Conservation (phyloP, 1,140 invertebrate genomes). For the Steinernema feltiae region DNA sequence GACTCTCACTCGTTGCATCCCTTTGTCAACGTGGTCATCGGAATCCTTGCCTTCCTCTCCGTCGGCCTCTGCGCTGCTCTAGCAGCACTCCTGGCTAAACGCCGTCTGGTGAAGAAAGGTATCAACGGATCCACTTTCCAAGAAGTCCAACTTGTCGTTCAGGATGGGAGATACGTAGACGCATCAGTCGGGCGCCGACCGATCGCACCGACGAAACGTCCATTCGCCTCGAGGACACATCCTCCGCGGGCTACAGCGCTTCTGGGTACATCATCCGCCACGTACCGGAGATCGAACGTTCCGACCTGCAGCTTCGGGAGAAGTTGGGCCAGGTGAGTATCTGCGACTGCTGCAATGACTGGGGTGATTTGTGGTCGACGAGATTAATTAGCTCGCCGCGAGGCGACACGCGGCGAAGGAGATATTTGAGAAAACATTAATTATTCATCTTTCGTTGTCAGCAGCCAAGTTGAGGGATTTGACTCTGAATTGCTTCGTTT, state of each 20-base stretch:
- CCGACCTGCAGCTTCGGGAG: constrained; percentile 28
- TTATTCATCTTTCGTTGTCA: not conserved
- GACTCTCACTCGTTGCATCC: not conserved
- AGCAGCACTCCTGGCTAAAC: not conserved
- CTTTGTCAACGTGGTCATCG: not conserved
- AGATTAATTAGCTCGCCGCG: not conserved
- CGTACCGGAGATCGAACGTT: constrained; percentile 26
- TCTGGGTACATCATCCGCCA: constrained; percentile 24
- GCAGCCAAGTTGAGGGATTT: not conserved
- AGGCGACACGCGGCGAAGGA: not conserved
- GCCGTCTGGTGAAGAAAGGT: constrained; percentile 2
- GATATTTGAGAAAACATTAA: not conserved
- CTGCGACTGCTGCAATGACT: not conserved
- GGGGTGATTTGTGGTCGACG: not conserved
- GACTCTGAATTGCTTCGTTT: not conserved
- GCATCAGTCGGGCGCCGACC: not conserved
- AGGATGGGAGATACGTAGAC: not conserved
- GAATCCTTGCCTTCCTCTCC: not conserved
- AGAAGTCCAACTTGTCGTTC: not conserved
- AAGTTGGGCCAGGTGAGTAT: constrained; percentile 27
- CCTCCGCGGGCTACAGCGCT: constrained; percentile 9
- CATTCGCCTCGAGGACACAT: not conserved
- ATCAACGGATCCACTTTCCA: not conserved
- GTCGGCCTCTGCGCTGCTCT: not conserved
- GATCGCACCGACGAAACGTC: not conserved